Evolutionary conservation across 2,797 vertebrate genomes (phyloP).

Genomic region (Streptopelia turtur): DNA sequence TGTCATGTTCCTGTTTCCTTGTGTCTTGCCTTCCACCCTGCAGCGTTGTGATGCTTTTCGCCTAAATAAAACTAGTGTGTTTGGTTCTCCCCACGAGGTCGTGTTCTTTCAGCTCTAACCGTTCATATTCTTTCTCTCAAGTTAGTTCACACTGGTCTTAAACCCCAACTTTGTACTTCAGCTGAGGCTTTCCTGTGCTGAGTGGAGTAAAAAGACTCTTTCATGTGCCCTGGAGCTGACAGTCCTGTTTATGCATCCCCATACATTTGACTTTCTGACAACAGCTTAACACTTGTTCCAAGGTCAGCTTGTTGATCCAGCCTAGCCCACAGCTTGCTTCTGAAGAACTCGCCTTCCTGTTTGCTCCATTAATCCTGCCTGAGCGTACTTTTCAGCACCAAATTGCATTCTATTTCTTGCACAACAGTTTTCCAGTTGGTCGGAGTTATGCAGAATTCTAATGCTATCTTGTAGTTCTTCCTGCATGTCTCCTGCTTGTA

Average conservation of each 20-base stretch:
- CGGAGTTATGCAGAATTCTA: background rate
- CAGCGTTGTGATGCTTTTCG: background rate
- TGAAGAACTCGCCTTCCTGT: background rate
- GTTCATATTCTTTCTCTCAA: background rate
- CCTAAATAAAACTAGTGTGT: background rate
- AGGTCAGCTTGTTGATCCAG: background rate
- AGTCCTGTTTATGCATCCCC: conserved; percentile 2
- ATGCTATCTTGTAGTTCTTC: background rate
- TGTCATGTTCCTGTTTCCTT: background rate
- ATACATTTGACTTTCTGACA: background rate
- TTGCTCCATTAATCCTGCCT: background rate
- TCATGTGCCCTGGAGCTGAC: background rate
- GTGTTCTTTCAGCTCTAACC: background rate
- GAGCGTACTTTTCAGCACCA: background rate
- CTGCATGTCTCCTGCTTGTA: background rate
- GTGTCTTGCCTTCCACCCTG: background rate
- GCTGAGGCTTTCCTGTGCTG: background rate
- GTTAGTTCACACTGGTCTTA: background rate
- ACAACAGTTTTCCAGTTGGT: background rate
- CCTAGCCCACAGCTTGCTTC: background rate
- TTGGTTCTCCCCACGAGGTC: background rate
- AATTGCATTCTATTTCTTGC: background rate
- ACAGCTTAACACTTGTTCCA: background rate
- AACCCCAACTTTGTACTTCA: background rate
- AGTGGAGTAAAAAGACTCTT: background rate